These are phyloP conservation scores for Eciton burchellii DNA, from an alignment of 1,140 invertebrate genomes.

Conservation along the genomic window DNA sequence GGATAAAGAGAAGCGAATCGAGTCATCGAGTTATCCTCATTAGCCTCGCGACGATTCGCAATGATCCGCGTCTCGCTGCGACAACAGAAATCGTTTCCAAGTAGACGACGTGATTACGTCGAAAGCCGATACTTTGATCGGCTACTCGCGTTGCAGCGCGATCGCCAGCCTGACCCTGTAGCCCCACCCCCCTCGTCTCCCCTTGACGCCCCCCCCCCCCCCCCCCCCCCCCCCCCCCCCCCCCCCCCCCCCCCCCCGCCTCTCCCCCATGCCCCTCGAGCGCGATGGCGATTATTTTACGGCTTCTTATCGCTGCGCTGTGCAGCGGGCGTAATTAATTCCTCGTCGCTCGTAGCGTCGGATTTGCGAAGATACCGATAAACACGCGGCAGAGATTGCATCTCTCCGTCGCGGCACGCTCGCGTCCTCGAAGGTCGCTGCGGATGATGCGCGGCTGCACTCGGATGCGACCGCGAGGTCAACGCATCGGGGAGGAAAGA, in stretches of 20 bases:
- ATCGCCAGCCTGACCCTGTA: too few species aligned
- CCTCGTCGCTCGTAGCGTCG: slow-evolving; percentile 44
- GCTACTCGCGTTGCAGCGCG: slow-evolving; percentile 13
- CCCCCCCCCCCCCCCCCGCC: background rate
- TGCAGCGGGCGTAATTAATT: slow-evolving; percentile 52
- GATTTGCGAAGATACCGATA: slow-evolving; percentile 56
- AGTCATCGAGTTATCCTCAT: too few species aligned
- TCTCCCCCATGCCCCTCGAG: background rate
- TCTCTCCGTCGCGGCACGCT: slow-evolving; percentile 21
- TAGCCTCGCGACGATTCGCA: too few species aligned
- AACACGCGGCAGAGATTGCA: slow-evolving; percentile 51
- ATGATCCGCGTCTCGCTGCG: too few species aligned
- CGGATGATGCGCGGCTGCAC: slow-evolving; percentile 18
- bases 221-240: too few species aligned
- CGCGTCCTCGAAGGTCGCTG: slow-evolving; percentile 49
- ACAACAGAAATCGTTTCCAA: too few species aligned
- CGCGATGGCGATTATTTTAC: slow-evolving; percentile 28
- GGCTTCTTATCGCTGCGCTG: slow-evolving; percentile 43
- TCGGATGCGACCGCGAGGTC: background rate
- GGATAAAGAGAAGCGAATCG: too few species aligned
- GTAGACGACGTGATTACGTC: slow-evolving; percentile 14
- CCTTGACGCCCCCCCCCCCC: too few species aligned
- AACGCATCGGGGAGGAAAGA: background rate
- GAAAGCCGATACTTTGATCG: slow-evolving; percentile 30
- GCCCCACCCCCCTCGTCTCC: too few species aligned